Conservation (phyloP, 1,140 invertebrate species). For the Brachionus koreanus region DNA sequence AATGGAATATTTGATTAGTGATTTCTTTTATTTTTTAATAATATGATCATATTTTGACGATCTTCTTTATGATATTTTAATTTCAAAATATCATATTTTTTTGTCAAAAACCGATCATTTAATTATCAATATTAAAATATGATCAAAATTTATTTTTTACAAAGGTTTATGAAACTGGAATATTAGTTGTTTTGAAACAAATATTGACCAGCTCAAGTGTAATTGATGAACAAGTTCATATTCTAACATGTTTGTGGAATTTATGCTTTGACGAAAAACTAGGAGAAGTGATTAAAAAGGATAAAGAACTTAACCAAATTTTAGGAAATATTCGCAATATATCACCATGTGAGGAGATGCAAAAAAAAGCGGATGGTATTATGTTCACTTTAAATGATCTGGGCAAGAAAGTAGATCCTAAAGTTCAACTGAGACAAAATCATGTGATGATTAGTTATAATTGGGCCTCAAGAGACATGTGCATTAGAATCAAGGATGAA, state of each 20-base stretch:
- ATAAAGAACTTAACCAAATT: background rate
- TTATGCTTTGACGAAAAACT: constrained; percentile 39
- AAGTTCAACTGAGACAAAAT: background rate
- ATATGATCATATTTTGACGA: too few species aligned
- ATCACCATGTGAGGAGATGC: constrained; percentile 11
- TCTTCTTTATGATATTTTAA: too few species aligned
- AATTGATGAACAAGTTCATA: constrained; percentile 20
- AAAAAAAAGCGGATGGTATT: constrained; percentile 38
- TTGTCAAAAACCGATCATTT: background rate
- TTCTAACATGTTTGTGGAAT: constrained; percentile 13
- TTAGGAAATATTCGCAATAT: constrained; percentile 8
- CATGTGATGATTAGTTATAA: constrained; percentile 44
- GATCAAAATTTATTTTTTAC: background rate
- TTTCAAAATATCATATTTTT: background rate
- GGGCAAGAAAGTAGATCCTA: background rate
- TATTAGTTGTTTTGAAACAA: background rate
- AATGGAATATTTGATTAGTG: too few species aligned
- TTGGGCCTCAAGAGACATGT: constrained; percentile 14
- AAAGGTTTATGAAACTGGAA: constrained; percentile 11
- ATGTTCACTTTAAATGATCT: constrained; percentile 32
- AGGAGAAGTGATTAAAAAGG: background rate
- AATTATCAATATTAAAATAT: background rate
- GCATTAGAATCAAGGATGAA: constrained; percentile 22
- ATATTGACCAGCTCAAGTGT: background rate
- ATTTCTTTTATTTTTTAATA: too few species aligned